Conservation (phyloP, 2,113 vertebrate species). For the Tinamus guttatus region DNA sequence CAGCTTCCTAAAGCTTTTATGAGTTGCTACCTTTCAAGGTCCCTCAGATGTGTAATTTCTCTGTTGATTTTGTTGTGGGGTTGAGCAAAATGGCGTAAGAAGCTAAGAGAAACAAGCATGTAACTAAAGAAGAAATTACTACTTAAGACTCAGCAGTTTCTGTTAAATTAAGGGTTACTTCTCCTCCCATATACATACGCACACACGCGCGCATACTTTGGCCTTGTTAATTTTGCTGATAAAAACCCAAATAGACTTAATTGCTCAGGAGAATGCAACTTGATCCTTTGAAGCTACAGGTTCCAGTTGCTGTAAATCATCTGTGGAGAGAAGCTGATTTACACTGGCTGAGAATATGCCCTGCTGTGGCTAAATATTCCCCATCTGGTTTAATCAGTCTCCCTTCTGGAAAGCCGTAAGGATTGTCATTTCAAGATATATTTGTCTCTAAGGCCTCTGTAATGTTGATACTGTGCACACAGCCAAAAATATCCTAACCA, state of each 20-base stretch:
- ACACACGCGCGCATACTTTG: background rate
- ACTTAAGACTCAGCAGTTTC: constrained; percentile 51
- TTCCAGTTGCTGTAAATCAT: constrained; percentile 46
- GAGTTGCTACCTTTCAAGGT: constrained; percentile 23
- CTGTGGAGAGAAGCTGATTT: constrained; percentile 1
- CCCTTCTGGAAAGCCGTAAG: constrained; percentile 29
- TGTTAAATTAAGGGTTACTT: constrained; percentile 47
- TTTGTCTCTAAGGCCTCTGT: background rate
- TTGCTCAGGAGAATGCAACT: constrained; percentile 24
- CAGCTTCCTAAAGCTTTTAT: constrained; percentile 23
- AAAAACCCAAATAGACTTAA: constrained; percentile 40
- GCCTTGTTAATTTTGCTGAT: constrained; percentile 44
- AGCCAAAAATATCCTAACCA: background rate
- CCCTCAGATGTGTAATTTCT: constrained; percentile 45
- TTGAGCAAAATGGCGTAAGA: constrained; percentile 28
- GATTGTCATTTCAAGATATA: background rate
- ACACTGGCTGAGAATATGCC: constrained; percentile 14
- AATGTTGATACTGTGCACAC: background rate
- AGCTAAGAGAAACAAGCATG: constrained; percentile 18
- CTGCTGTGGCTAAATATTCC: constrained; percentile 33
- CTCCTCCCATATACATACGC: no score
- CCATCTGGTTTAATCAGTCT: constrained; percentile 43
- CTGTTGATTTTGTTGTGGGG: background rate
- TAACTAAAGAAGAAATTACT: constrained; percentile 50
- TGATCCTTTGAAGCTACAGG: constrained; percentile 27